Evolutionary conservation across 2,113 vertebrate species (phyloP).

Genomic region (Calyptomena viridis): DNA sequence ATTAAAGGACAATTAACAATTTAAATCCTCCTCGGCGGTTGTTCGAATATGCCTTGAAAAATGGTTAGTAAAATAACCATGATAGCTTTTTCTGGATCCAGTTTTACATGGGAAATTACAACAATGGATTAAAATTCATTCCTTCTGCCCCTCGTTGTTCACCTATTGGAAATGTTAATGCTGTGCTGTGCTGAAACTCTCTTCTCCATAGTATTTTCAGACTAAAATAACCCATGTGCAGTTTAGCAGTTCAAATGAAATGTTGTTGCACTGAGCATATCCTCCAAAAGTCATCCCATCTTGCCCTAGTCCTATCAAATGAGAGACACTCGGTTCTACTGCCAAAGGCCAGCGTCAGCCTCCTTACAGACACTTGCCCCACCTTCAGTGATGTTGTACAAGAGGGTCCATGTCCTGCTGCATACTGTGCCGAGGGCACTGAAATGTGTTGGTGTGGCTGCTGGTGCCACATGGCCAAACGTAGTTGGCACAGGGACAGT

Average conservation of each 20-base stretch:
- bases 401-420: too few species aligned
- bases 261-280: not conserved
- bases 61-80: not conserved
- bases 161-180: not conserved
- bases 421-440: too few species aligned
- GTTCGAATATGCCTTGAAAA: constrained; percentile 1
- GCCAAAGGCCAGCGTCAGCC: too few species aligned
- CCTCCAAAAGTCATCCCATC: not conserved
- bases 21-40: not conserved
- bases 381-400: not conserved
- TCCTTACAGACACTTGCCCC: not conserved
- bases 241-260: not conserved
- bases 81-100: not conserved
- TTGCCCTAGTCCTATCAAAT: not conserved
- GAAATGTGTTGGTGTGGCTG: not conserved
- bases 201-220: not conserved
- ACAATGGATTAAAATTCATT: not conserved
- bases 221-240: not conserved
- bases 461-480: accelerated
- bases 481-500: not conserved
- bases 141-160: not conserved
- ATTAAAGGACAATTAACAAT: not conserved
- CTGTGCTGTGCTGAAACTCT: not conserved
- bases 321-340: not conserved
- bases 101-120: not conserved